A percentile compares a stretch with the other conserved stretches of the same genome.
Evolutionary conservation across 2,113 vertebrate genomes (phyloP).

Genomic region (Laticauda colubrina): DNA sequence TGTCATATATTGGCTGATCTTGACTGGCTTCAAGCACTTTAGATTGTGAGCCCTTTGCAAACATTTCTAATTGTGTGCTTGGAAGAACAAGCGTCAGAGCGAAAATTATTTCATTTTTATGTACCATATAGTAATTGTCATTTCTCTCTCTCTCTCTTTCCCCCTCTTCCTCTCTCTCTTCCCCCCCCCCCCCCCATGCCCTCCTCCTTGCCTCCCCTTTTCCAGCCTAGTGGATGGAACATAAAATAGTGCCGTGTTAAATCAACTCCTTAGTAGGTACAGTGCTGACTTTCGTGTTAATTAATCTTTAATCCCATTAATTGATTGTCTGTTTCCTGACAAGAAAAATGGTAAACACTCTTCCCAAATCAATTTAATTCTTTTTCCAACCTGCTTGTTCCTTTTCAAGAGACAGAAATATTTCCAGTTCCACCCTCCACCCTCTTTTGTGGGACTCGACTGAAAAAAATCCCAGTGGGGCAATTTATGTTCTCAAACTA

Average conservation of each 20-base stretch:
- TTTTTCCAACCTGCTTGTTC: conserved; percentile 52
- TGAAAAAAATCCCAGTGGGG: conserved; percentile 49
- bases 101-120: background rate
- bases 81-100: conserved; percentile 18
- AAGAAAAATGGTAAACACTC: conserved; percentile 63
- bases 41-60: conserved; percentile 1
- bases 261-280: conserved; percentile 50
- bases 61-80: background rate
- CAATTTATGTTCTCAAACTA: conserved; percentile 36
- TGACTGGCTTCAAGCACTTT: background rate
- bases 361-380: conserved; percentile 72
- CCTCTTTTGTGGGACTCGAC: conserved; percentile 24
- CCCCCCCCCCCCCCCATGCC: background rate
- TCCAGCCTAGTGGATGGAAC: background rate
- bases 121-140: background rate
- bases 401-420: conserved; percentile 59
- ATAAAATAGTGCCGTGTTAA: background rate
- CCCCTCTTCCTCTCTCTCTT: background rate
- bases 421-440: conserved; percentile 23
- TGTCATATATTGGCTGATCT: background rate
- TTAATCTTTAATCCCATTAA: conserved; percentile 75
- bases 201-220: background rate
- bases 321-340: conserved; percentile 64
- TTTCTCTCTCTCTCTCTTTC: background rate
- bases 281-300: conserved; percentile 42